Conservation (phyloP, 37 sponge, comb jelly and placozoan genomes). For the Chondrilla cf. caribensis region DNA sequence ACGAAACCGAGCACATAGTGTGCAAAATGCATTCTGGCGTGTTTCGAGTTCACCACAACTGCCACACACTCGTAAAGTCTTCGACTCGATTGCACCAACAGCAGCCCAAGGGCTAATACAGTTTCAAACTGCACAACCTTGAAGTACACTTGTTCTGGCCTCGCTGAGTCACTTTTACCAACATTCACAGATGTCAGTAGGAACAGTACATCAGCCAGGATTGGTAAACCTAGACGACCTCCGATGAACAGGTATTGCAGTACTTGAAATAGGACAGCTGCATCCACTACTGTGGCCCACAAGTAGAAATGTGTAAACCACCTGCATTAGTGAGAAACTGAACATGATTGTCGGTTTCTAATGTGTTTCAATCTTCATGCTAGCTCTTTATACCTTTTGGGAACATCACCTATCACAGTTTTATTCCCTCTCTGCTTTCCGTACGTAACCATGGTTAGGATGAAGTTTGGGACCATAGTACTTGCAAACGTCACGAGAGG, state of each 20-base stretch:
- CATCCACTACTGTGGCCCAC: slow-evolving; percentile 59
- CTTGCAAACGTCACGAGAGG: not conserved
- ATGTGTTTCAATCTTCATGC: too few species aligned
- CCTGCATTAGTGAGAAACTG: too few species aligned
- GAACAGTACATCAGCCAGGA: not conserved
- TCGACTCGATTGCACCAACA: slow-evolving; percentile 49
- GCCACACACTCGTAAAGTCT: slow-evolving; percentile 73
- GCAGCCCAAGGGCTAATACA: slow-evolving; percentile 33
- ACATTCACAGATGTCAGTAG: not conserved
- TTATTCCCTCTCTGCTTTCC: not conserved
- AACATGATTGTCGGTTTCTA: too few species aligned
- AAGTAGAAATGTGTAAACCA: slow-evolving; percentile 75
- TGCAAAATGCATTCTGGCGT: slow-evolving; percentile 57
- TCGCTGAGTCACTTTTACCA: not conserved
- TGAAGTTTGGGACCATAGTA: not conserved
- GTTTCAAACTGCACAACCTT: slow-evolving; percentile 23
- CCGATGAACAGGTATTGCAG: not conserved
- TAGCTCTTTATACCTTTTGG: slow-evolving; percentile 11
- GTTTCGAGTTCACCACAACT: slow-evolving; percentile 39
- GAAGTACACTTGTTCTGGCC: not conserved
- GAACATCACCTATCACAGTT: slow-evolving; percentile 3
- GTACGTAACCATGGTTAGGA: not conserved
- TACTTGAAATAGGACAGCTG: not conserved
- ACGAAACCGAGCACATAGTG: slow-evolving; percentile 56
- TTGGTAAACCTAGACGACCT: not conserved